Percentiles rank a stretch among this genome's conserved stretches.
These are phyloP conservation scores for Ispidina picta DNA, from an alignment of 2,797 vertebrate species.

Conservation along the genomic window DNA sequence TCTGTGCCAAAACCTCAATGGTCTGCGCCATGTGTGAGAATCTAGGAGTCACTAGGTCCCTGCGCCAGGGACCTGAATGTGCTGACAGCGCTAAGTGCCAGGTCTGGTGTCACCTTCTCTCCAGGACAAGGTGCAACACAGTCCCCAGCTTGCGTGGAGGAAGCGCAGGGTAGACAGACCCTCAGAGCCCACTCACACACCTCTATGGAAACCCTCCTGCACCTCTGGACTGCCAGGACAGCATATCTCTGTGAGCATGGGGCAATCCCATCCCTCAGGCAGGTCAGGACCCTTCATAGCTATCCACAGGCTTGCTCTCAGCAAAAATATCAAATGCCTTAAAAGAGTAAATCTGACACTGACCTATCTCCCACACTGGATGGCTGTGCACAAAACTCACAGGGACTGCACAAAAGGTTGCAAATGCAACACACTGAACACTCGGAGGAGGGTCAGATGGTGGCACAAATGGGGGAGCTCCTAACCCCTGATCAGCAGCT, in stretches of 20 bases:
- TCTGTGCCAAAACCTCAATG: background rate
- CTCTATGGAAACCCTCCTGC: rapidly evolving
- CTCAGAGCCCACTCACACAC: background rate
- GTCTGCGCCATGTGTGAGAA: rapidly evolving
- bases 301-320: background rate
- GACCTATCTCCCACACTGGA: background rate
- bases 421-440: background rate
- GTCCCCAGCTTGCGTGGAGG: background rate
- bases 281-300: background rate
- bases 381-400: rapidly evolving
- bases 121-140: rapidly evolving
- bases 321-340: background rate
- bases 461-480: background rate
- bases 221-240: background rate
- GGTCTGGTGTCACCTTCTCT: background rate
- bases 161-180: rapidly evolving
- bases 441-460: background rate
- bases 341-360: background rate
- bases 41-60: background rate
- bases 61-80: rapidly evolving
- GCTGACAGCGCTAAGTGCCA: slow-evolving; percentile 4
- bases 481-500: background rate
- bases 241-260: background rate
- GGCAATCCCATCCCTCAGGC: rapidly evolving
- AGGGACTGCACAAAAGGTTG: background rate